Evolutionary conservation across 2,797 vertebrate species (phyloP), one percentile per base, ranked within the genome.

Genomic region (Spinibarbus caldwelli): DNA sequence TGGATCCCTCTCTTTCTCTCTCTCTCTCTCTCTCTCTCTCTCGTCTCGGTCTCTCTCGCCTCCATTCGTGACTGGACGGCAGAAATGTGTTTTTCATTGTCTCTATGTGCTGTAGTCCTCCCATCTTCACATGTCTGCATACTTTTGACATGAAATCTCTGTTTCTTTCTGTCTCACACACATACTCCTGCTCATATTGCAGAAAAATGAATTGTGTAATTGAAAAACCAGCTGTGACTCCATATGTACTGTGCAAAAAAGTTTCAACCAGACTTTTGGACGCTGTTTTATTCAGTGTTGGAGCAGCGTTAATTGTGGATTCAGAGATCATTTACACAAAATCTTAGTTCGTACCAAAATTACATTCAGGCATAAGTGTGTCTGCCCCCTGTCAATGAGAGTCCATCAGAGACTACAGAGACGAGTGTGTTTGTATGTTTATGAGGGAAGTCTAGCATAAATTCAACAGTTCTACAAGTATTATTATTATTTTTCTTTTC

Each of bases 331-430:
- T 38, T 36, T 19, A 89, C 89, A 90, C 81, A 90, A 52, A 88
- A 90, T 89, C 47, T 41, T 47, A 1, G n/a, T 64, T 82, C 2
- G 1, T 52, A 82, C 2, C 54, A 77, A 64, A 49, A 81, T 72
- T 66, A 92, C 87, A 90, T 92, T 92, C 76, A 91, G 93, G 85
- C 85, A 23, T 36, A 67, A 73, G 38, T 57, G 5, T 17, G 43
- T 86, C 41, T n/a, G 11, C 57, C 38, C 73, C 57, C 54, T 64
- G 43, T 75, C 34, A 29, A 59, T 38, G 29, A 43, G n/a, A 78
- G n/a, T 26, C 36, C 52, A 57, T 78, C 11, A 12, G 26, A 21
- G 14, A 36, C 76, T 41, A 17, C 31, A 68, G 59, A 78, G 47
- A 66, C 0, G 29, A 34, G 36, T 26, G 21, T 68, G 34, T 67